These are phyloP conservation scores for Rhegmatorhina hoffmannsi DNA, from an alignment of 2,113 vertebrate species.

Conservation along the genomic window DNA sequence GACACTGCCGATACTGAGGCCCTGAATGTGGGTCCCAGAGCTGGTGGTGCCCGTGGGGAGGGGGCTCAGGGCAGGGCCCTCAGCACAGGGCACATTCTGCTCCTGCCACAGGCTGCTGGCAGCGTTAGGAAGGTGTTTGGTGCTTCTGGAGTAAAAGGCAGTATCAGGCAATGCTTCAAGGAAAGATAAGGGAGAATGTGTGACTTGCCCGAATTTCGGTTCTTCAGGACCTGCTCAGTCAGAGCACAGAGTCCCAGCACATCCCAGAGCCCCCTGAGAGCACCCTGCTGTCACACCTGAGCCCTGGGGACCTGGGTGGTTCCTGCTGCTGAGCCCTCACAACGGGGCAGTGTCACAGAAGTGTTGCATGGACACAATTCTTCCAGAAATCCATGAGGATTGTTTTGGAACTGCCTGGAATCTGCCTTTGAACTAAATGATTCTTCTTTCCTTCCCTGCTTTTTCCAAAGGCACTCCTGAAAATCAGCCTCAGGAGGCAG, in stretches of 20 bases:
- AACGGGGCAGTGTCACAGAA: not conserved
- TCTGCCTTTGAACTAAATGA: rapidly evolving
- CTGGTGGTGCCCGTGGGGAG: not conserved
- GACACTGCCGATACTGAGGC: not conserved
- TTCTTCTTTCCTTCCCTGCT: not conserved
- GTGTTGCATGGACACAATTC: not conserved
- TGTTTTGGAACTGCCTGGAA: not conserved
- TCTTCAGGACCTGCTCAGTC: not conserved
- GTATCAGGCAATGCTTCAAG: not conserved
- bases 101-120: not conserved
- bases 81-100: not conserved
- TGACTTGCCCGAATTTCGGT: not conserved
- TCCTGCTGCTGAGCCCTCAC: not conserved
- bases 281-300: not conserved
- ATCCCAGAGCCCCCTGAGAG: not conserved
- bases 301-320: not conserved
- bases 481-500: not conserved
- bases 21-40: not conserved
- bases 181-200: not conserved
- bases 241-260: not conserved
- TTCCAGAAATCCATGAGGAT: not conserved
- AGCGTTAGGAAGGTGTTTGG: not conserved
- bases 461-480: not conserved
- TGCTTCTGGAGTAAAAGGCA: not conserved
- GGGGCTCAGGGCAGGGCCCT: not conserved